A percentile compares a stretch with the other conserved stretches of the same genome.
These are phyloP conservation scores for Ctenosaura bakeri DNA, from an alignment of 2,797 vertebrate genomes.

Conservation along the genomic window DNA sequence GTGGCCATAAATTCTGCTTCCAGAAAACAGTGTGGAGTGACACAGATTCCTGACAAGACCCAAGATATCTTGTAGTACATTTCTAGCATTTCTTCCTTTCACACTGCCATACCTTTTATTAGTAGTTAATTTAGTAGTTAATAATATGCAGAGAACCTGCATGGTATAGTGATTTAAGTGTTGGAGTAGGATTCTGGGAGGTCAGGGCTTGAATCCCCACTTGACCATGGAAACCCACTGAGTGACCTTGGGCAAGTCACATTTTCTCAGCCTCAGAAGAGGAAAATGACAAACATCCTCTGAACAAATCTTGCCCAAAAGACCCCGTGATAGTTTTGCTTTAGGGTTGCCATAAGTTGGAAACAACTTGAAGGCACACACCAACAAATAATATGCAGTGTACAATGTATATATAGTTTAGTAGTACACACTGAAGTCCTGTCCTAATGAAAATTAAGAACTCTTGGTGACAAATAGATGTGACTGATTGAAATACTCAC, in stretches of 20 bases:
- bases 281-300: no score
- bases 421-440: neutral
- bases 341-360: no score
- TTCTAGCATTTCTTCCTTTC: neutral
- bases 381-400: no score
- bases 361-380: no score
- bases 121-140: neutral
- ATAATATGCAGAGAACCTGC: neutral
- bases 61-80: neutral
- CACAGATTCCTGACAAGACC: neutral
- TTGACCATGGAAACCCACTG: no score
- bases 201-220: no score
- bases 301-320: no score
- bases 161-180: no score
- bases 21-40: neutral
- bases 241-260: no score
- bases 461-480: neutral
- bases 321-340: no score
- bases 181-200: no score
- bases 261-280: no score
- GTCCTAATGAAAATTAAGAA: neutral
- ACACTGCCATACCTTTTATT: neutral
- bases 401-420: neutral
- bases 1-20: neutral
- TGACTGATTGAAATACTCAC: neutral